These are phyloP conservation scores for Anomalospiza imberbis DNA, from an alignment of 2,797 vertebrate genomes.

Conservation along the genomic window DNA sequence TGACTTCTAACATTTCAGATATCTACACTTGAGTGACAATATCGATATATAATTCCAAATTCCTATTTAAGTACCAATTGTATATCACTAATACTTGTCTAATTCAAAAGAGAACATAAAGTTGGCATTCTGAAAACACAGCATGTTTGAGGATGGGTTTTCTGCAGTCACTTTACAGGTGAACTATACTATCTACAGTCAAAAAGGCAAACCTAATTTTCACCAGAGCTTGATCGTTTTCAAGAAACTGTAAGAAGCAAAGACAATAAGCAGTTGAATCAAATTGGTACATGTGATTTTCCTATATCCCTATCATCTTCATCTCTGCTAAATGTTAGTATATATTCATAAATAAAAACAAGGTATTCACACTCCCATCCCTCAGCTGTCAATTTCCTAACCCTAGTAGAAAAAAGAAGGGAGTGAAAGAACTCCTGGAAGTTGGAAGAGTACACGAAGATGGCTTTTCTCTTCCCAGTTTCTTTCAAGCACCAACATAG, in stretches of 20 bases:
- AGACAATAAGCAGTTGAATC: neutral
- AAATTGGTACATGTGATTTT: neutral
- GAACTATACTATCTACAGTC: neutral
- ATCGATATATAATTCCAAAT: neutral
- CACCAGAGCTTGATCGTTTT: neutral
- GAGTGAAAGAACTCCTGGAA: neutral
- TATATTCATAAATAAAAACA: neutral
- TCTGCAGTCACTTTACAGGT: neutral
- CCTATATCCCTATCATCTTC: neutral
- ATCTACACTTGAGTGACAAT: neutral
- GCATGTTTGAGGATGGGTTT: no score
- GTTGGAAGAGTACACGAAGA: neutral
- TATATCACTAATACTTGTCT: neutral
- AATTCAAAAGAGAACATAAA: neutral
- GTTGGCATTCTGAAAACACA: neutral
- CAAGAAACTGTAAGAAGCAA: neutral
- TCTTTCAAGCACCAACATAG: neutral
- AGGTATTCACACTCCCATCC: neutral
- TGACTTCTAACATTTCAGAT: neutral
- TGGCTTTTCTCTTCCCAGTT: neutral
- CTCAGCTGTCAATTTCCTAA: neutral
- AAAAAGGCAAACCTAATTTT: neutral
- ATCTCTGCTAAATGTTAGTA: neutral
- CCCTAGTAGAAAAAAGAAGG: neutral
- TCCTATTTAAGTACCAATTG: neutral